Conservation (phyloP, 2,113 vertebrate genomes). For the Stegastes partitus region DNA sequence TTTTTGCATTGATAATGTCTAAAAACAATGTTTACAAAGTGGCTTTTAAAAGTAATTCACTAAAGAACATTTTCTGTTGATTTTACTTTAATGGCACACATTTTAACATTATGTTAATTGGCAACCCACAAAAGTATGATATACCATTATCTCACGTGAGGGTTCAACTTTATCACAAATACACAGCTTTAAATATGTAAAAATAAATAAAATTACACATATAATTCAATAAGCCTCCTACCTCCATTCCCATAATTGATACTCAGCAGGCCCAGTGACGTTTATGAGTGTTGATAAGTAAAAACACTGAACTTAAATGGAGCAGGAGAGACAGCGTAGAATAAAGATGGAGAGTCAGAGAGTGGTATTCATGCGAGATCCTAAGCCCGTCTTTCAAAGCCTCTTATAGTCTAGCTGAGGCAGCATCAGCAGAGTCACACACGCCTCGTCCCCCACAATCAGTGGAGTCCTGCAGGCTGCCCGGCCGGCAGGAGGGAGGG, state of each 20-base stretch:
- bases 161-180: neutral
- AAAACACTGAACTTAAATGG: neutral
- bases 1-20: too few species aligned
- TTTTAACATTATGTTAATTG: too few species aligned
- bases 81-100: neutral
- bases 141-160: too few species aligned
- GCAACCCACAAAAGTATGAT: too few species aligned
- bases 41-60: neutral
- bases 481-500: slow-evolving; percentile 2
- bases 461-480: neutral
- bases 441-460: neutral
- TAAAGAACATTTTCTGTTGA: too few species aligned
- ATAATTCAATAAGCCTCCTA: slow-evolving; percentile 31
- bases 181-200: neutral
- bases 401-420: slow-evolving; percentile 64
- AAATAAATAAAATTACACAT: neutral
- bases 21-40: neutral
- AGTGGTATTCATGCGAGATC: slow-evolving; percentile 11
- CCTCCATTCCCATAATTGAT: slow-evolving; percentile 24
- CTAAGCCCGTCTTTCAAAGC: slow-evolving; percentile 54
- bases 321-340: neutral
- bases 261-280: slow-evolving; percentile 12
- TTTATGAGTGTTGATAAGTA: neutral
- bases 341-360: slow-evolving; percentile 18
- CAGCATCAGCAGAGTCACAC: slow-evolving; percentile 38